Evolutionary conservation across 2,113 vertebrate genomes (phyloP).

Genomic region (Blennius ocellaris): DNA sequence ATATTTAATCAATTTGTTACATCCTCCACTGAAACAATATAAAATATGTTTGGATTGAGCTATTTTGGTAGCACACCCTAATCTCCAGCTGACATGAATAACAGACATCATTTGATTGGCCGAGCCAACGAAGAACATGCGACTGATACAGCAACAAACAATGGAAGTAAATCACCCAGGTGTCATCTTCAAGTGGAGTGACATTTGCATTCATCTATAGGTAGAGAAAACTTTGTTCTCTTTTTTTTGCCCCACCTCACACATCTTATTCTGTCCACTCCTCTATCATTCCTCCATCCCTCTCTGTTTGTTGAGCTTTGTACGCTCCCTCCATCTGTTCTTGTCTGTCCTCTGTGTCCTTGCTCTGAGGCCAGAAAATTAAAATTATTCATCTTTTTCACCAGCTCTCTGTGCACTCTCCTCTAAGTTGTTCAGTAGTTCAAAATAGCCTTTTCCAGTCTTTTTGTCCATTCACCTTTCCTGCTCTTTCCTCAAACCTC

Average conservation of each 20-base stretch:
- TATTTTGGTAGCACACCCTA: not conserved
- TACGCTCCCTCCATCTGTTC: conserved; percentile 34
- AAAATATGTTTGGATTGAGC: not conserved
- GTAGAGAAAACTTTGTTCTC: not conserved
- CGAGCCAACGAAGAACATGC: too few species aligned
- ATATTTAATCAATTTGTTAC: not conserved
- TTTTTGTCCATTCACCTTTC: conserved; percentile 9
- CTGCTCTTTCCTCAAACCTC: too few species aligned
- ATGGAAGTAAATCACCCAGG: not conserved
- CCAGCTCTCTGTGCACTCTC: conserved; percentile 34
- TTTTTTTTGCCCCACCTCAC: not conserved
- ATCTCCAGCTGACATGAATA: conserved; percentile 2
- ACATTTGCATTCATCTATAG: conserved; percentile 10
- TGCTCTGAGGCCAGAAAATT: conserved; percentile 62
- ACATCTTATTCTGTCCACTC: conserved; percentile 6
- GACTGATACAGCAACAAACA: not conserved
- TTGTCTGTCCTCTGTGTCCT: conserved; percentile 62
- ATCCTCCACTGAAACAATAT: not conserved
- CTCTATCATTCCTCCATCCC: conserved; percentile 13
- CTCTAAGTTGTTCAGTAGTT: conserved; percentile 13
- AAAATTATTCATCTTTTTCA: conserved; percentile 52
- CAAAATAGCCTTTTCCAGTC: conserved; percentile 14
- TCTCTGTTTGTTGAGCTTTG: conserved; percentile 35
- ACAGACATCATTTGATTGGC: conserved; percentile 8
- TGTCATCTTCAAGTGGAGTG: not conserved